Percentiles rank a stretch among this genome's conserved stretches.
Conservation (phyloP, 1,140 invertebrate genomes). For the Idris sp. region DNA sequence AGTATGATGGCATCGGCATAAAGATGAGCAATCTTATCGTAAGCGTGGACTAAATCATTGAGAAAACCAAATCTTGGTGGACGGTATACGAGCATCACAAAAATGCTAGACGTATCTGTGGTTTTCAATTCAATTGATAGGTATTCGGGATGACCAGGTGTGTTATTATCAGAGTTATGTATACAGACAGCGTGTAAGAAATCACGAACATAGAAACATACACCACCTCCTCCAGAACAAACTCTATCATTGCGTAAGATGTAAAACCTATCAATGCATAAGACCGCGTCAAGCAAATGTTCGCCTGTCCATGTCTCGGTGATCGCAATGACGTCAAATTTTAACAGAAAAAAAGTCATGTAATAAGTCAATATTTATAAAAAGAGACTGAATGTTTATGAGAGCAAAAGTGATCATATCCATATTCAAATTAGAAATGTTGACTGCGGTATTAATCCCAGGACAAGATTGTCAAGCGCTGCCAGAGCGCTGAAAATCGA, state of each 20-base stretch:
- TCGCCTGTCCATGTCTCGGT: constrained; percentile 1
- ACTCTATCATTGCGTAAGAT: background rate
- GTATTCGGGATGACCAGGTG: background rate
- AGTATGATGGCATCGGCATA: constrained; percentile 1
- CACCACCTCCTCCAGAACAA: background rate
- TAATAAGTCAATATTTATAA: no score
- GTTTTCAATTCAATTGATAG: background rate
- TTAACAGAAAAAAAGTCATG: background rate
- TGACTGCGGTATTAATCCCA: no score
- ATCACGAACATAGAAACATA: background rate
- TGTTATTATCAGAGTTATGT: no score
- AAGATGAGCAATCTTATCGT: background rate
- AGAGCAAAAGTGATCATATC: no score
- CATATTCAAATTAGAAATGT: no score
- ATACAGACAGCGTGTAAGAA: no score
- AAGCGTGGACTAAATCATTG: background rate
- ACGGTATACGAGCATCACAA: background rate
- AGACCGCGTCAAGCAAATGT: background rate
- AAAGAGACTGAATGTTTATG: no score
- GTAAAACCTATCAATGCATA: background rate
- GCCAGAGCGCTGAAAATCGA: no score
- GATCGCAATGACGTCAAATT: background rate
- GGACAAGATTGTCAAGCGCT: no score
- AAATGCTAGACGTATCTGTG: background rate
- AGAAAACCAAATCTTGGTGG: background rate